Percentiles rank a stretch among this genome's conserved stretches.
Evolutionary conservation across 2,113 vertebrate species (phyloP).

Genomic region (Centropristis striata): DNA sequence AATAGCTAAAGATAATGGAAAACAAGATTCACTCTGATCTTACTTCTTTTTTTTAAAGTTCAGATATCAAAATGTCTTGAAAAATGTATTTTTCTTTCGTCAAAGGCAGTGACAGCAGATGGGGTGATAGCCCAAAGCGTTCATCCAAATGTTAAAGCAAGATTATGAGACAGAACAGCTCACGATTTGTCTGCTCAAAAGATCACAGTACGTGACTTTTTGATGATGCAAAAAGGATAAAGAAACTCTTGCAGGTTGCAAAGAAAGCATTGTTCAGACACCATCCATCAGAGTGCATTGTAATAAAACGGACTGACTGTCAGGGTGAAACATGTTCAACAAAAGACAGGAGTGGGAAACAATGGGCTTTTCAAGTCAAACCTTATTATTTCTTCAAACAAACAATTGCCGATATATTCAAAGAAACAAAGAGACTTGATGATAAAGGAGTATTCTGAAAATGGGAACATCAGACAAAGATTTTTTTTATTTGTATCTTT

Average conservation of each 20-base stretch:
- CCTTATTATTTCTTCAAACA: background rate
- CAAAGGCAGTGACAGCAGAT: background rate
- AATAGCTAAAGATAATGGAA: slow-evolving; percentile 6
- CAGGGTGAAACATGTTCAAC: background rate
- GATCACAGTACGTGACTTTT: background rate
- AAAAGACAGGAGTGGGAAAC: slow-evolving; percentile 1
- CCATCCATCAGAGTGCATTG: background rate
- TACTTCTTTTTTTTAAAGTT: slow-evolving; percentile 10
- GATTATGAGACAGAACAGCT: slow-evolving; percentile 12
- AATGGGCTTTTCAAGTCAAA: background rate
- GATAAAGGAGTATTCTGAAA: background rate
- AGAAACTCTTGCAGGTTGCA: background rate
- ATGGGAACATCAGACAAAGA: background rate
- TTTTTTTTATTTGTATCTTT: slow-evolving; percentile 4
- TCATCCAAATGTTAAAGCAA: background rate
- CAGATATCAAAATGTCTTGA: background rate
- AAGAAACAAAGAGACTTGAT: background rate
- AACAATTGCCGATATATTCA: background rate
- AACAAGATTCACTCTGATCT: slow-evolving; percentile 5
- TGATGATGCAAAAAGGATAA: slow-evolving; percentile 1
- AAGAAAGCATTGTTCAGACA: background rate
- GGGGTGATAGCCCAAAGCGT: background rate
- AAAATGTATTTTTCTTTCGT: background rate
- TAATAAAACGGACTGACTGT: background rate
- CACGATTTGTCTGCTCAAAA: background rate